These are phyloP conservation scores for Enteromius argenteus DNA, from an alignment of 2,797 vertebrate species.

Conservation along the genomic window DNA sequence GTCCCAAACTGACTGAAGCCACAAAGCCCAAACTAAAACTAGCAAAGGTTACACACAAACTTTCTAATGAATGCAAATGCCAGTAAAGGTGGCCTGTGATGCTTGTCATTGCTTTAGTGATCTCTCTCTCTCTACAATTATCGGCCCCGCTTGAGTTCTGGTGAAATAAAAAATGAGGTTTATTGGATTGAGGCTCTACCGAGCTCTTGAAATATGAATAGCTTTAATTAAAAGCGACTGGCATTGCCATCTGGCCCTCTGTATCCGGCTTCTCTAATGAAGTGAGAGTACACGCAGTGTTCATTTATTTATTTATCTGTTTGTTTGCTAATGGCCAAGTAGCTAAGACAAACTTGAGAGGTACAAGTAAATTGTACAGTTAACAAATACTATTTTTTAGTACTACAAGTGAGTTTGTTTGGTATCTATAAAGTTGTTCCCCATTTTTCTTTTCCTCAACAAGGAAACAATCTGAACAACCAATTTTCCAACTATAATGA, in stretches of 20 bases:
- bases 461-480: neutral
- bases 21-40: constrained; percentile 25
- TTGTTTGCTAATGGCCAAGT: constrained; percentile 46
- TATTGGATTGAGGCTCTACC: constrained; percentile 56
- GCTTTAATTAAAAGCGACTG: constrained; percentile 68
- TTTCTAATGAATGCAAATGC: constrained; percentile 38
- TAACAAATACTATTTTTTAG: constrained; percentile 19
- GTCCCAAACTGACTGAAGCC: constrained; percentile 15
- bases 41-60: constrained; percentile 23
- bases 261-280: constrained; percentile 65
- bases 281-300: constrained; percentile 33
- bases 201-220: constrained; percentile 71
- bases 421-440: neutral
- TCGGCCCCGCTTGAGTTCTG: constrained; percentile 51
- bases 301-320: constrained; percentile 53
- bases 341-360: constrained; percentile 28
- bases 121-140: constrained; percentile 52
- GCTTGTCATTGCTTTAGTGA: constrained; percentile 34
- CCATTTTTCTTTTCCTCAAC: neutral
- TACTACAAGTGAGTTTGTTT: neutral
- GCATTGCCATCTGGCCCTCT: constrained; percentile 68
- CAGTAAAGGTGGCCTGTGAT: constrained; percentile 43
- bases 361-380: constrained; percentile 7
- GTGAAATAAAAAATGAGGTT: constrained; percentile 48
- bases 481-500: neutral